Evolutionary conservation across 1,140 invertebrate genomes (phyloP), one percentile per base, ranked within the genome.

Genomic region (Apis cerana): DNA sequence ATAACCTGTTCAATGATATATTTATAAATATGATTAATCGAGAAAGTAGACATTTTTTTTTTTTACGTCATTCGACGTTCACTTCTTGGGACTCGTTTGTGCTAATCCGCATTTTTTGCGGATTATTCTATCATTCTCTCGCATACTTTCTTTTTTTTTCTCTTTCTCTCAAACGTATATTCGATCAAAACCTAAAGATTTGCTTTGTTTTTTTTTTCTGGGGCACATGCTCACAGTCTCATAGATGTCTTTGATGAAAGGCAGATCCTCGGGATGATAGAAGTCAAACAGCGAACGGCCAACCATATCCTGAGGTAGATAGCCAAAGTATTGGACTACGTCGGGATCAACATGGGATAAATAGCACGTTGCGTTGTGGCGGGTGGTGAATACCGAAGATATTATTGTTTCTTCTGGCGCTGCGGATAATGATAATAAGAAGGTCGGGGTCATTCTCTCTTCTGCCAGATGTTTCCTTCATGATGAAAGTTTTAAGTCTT

Each of bases 261-360:
- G 92, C 87, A 98, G 93, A 92, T 99, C 98, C 87, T 97, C 97
- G 1, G 97, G 97, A 93, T 98, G 97, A 91, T 98, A 99, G 88
- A 98, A 97, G 87, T 97, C 96, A 90, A 99, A 96, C 13, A 98
- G 95, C 54, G 97, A 97, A 84, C 96, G 96, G 1, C 97, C 97
- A 43, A 97, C 94, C 86, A 99, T 95, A 90, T 99, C 98, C 92
- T 99, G 98, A 0, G 98, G 98, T 72, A 98, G 92, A 92, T 97
- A 98, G 0, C 98, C 98, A 80, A 98, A 94, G 87, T 97, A 97
- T 21, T 96, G 96, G 0, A 98, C 97, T 17, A 97, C 96, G 64
- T 97, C 97, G 17, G 95, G 93, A 91, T 98, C 97, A 12, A 98
- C 96, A 90, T 97, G 96, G 59, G 96, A 96, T 56, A 98, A 94